Conservation (phyloP, 2,888 invertebrate species). For the Thyatira batis region DNA sequence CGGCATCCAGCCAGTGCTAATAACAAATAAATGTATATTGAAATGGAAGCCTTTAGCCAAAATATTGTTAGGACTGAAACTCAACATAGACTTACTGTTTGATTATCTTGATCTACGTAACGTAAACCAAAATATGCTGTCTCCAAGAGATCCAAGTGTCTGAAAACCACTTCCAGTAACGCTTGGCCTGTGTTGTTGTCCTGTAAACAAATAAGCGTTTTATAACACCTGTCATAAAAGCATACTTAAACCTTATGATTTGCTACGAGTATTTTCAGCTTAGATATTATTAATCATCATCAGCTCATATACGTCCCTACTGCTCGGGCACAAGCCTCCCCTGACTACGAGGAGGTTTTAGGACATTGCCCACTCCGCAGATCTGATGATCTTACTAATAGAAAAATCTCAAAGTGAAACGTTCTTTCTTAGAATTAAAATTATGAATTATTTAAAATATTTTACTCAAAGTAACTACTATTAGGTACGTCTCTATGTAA, state of each 20-base stretch:
- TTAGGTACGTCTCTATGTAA: too few species aligned
- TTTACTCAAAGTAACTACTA: too few species aligned
- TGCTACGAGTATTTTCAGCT: constrained; percentile 4
- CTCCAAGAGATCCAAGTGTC: constrained; percentile 95
- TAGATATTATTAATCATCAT: too few species aligned
- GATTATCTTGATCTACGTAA: constrained; percentile 95
- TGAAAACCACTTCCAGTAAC: constrained; percentile 94
- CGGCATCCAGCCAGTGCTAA: constrained; percentile 97
- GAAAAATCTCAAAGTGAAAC: too few species aligned
- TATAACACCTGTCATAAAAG: constrained; percentile 2
- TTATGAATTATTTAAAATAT: background rate
- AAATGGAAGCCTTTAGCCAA: too few species aligned
- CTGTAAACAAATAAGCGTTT: constrained; percentile 75
- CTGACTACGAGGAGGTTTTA: too few species aligned
- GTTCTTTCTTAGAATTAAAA: too few species aligned
- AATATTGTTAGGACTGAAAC: too few species aligned
- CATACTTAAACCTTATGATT: constrained; percentile 2
- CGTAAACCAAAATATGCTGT: constrained; percentile 98
- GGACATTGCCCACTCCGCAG: too few species aligned
- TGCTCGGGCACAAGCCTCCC: too few species aligned
- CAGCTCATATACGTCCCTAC: too few species aligned
- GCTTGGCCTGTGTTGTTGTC: constrained; percentile 95
- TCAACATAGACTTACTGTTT: constrained; percentile 86
- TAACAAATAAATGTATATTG: constrained; percentile 6
- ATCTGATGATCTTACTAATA: too few species aligned